Evolutionary conservation across 2,113 vertebrate species (phyloP), one percentile per base, ranked within the genome.

Genomic region (Climacteris rufus): DNA sequence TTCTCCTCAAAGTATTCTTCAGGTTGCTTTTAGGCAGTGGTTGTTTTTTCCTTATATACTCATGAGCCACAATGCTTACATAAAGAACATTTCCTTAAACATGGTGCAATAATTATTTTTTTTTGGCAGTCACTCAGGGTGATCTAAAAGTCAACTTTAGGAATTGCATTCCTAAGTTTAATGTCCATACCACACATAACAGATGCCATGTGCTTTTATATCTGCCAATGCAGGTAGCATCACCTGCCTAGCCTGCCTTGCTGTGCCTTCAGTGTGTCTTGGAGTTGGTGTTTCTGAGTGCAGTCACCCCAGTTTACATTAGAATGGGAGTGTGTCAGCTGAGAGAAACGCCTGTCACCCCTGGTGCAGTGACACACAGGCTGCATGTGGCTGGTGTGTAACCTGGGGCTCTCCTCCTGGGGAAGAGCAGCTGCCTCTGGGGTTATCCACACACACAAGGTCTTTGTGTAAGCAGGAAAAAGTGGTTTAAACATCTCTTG

Each of bases 301-400:
- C 3, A 1, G 47, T 2, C 12, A 9, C 37, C 16, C 14, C 52
- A 37, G 15, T 57, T 83, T 25, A 54, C 64, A 33, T 13, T 68
- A 59, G 22, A 86, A 59, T 4, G 20, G 53, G 47, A 80, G 10
- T 0, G 0, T 4, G 7, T 6, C 4, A 2, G 11, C 31, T 15
- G 42, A 49, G 28, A 39, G 28, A 63, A 80, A 66, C 68, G 35
- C 49, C 71, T 74, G n/a, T 49, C 20, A 27, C 33, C 28, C 49
- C 66, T 64, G 22, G 53, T 4, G 6, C 45, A 19, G 37, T 82
- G 80, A 53, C n/a, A 11, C n/a, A 11, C 19, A 24, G 40, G 37
- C 30, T 76, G 82, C 81, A 80, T 3, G 3, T 57, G 54, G 17
- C 83, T 6, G 0, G 8, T 37, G 28, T 17, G 33, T 28, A 76